phyloP scores from a whole-genome alignment of 1,140 invertebrate species.

The Drosophila pallidifrons region DNA sequence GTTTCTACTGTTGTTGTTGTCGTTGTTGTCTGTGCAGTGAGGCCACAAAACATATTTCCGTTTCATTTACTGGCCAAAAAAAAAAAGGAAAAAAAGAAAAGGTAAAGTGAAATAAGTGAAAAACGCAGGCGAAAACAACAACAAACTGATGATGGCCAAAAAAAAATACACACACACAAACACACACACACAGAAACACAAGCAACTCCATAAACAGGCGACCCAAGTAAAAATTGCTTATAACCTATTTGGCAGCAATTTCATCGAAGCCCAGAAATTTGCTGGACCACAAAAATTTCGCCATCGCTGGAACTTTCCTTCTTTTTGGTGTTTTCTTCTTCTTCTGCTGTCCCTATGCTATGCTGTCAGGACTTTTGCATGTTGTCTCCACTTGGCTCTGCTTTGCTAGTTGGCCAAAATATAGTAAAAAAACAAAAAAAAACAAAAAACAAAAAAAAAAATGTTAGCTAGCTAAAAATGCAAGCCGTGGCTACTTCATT shows the following conservation, averaged over 20 bases:
- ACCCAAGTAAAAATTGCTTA: constrained; percentile 80
- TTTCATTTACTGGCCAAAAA: constrained; percentile 80
- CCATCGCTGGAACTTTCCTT: constrained; percentile 68
- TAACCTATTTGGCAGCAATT: constrained; percentile 82
- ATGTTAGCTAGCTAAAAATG: constrained; percentile 25
- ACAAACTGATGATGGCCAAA: constrained; percentile 32
- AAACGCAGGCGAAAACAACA: constrained; percentile 65
- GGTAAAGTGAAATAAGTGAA: constrained; percentile 43
- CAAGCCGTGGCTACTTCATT: constrained; percentile 72
- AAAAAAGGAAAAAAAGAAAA: constrained; percentile 14
- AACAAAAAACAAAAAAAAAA: neutral
- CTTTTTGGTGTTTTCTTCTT: constrained; percentile 56
- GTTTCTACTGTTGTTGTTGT: neutral
- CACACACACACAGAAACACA: neutral
- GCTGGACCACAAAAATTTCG: constrained; percentile 81
- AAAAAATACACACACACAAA: constrained; percentile 9
- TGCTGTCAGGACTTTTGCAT: constrained; percentile 59
- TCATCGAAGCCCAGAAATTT: constrained; percentile 82
- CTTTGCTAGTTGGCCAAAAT: constrained; percentile 53
- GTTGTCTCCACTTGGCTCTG: constrained; percentile 50
- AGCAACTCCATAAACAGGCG: constrained; percentile 77
- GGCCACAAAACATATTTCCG: constrained; percentile 81
- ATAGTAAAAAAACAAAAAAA: constrained; percentile 6
- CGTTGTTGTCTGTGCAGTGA: constrained; percentile 56
- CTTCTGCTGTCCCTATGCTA: too few species aligned